Conservation (phyloP, 2,113 vertebrate genomes). For the Semicossyphus pulcher region DNA sequence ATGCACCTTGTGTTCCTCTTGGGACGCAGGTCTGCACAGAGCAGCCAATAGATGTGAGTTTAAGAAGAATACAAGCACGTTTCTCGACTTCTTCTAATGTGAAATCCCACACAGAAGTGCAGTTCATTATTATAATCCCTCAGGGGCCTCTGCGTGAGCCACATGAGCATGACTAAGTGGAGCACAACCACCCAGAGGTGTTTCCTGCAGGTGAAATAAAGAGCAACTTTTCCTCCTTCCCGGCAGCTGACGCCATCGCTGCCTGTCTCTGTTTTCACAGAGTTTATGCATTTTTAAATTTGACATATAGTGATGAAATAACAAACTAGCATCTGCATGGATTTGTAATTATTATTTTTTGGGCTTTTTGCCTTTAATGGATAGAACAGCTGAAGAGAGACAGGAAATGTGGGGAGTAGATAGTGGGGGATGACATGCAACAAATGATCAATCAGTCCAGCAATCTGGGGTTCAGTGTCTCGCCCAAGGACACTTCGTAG, state of each 20-base stretch:
- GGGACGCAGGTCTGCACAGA: too few relatives aligned
- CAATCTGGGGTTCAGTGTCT: too few relatives aligned
- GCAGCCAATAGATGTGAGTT: not conserved
- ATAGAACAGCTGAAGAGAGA: too few relatives aligned
- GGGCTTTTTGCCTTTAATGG: too few relatives aligned
- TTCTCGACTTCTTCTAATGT: not conserved
- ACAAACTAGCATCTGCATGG: too few relatives aligned
- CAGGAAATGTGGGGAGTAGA: too few relatives aligned
- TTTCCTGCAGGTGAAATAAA: not conserved
- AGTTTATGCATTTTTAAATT: not conserved
- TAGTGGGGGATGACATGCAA: too few relatives aligned
- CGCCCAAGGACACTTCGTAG: too few relatives aligned
- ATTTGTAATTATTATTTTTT: too few relatives aligned
- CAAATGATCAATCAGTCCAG: too few relatives aligned
- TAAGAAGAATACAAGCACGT: not conserved
- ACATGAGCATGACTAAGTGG: not conserved
- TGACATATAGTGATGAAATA: too few relatives aligned
- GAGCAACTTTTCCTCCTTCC: not conserved
- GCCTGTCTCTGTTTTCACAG: not conserved
- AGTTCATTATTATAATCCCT: not conserved
- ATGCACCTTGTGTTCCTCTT: too few relatives aligned
- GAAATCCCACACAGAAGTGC: not conserved
- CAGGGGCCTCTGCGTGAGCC: not conserved
- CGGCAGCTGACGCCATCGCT: not conserved
- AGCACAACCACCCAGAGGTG: not conserved